Evolutionary conservation across 2,888 invertebrate genomes (phyloP), one percentile per base, ranked within the genome.

Genomic region (Pardosa pseudoannulata): DNA sequence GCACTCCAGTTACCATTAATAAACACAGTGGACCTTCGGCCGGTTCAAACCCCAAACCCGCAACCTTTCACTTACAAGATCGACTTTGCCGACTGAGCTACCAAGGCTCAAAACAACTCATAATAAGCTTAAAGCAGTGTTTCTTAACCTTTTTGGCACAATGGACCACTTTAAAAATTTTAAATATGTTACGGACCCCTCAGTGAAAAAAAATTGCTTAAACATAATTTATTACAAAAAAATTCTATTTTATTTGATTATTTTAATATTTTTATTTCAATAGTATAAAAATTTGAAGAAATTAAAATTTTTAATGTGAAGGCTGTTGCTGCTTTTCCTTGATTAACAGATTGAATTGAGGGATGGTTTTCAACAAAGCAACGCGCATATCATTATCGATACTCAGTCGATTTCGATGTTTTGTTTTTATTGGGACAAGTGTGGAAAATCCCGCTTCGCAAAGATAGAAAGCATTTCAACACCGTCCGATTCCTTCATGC

Each of bases 271-370:
- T n/a, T n/a, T n/a, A n/a, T n/a, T n/a, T n/a, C n/a, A n/a, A n/a
- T n/a, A n/a, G n/a, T n/a, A n/a, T n/a, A 74, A 74, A 74, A 74
- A 74, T 62, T 74, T 74, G 74, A 74, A 74, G 74, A 74, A 74
- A 74, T 62, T 74, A 74, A 74, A 74, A 74, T 74, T 62, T 74
- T 74, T 74, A 62, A 62, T 74, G 74, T 62, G 74, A 62, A 74
- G 64, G 74, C 74, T 74, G 74, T 74, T 74, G 74, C 74, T 74
- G 62, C 62, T 74, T 74, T 74, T 74, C 74, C 74, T 74, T 74
- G 74, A 74, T 74, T 74, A 74, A 74, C 36, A 62, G 74, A 74
- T 74, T 74, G 74, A 74, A 74, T 74, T 74, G 74, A 74, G 74
- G 74, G 74, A 74, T 62, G 74, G 74, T 74, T 74, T 74, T 74